These are phyloP conservation scores for Idaea aversata DNA, from an alignment of 2,888 invertebrate genomes.

Conservation along the genomic window DNA sequence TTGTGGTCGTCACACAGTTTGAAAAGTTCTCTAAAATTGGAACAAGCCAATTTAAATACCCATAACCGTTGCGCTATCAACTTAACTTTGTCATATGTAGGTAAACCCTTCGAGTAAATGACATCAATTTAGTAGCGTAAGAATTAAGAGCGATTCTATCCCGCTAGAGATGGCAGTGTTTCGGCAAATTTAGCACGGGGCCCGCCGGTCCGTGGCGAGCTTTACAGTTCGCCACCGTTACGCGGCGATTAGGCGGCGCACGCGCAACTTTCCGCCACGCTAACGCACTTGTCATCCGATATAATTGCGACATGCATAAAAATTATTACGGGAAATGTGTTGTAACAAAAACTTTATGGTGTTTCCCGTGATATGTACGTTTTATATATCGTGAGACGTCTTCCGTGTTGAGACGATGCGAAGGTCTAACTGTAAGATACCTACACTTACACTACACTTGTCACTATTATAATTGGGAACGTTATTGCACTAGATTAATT, in stretches of 20 bases:
- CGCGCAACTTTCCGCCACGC: slow-evolving; percentile 53
- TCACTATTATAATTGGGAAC: neutral
- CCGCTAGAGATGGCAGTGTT: slow-evolving; percentile 73
- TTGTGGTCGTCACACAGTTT: neutral
- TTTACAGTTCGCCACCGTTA: slow-evolving; percentile 79
- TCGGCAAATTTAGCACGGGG: slow-evolving; percentile 79
- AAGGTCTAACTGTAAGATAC: neutral
- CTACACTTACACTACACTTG: neutral
- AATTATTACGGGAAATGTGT: slow-evolving; percentile 26
- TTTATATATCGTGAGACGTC: slow-evolving; percentile 8
- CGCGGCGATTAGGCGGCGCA: slow-evolving; percentile 72
- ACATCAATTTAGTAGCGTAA: slow-evolving; percentile 45
- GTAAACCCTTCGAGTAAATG: slow-evolving; percentile 19
- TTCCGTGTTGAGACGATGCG: neutral
- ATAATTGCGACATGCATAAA: slow-evolving; percentile 31
- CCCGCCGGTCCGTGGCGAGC: slow-evolving; percentile 69
- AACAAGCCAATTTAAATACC: neutral
- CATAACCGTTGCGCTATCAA: neutral
- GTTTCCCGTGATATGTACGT: slow-evolving; percentile 13
- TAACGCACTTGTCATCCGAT: slow-evolving; percentile 34
- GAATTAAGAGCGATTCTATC: slow-evolving; percentile 68
- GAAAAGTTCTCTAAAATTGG: neutral
- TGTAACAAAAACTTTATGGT: slow-evolving; percentile 15
- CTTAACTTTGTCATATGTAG: neutral
- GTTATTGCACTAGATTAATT: neutral